Evolutionary conservation across 2,888 invertebrate genomes (phyloP).

Genomic region (Tetragonula carbonaria): DNA sequence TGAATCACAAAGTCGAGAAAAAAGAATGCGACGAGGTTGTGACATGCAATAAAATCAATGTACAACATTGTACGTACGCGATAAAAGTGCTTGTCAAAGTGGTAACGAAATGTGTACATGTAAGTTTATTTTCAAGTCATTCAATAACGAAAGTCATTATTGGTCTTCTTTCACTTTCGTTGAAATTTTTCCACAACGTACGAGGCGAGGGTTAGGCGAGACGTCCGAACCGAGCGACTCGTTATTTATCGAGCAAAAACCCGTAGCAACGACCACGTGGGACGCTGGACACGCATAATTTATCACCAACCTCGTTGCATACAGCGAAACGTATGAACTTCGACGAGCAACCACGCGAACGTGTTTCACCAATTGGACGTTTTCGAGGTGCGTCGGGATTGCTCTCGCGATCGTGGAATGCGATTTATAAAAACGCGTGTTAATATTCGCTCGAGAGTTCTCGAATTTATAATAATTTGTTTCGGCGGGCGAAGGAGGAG

Average conservation of each 20-base stretch:
- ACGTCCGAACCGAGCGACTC: slow-evolving; percentile 53
- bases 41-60: too few species aligned
- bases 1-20: too few species aligned
- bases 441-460: background rate
- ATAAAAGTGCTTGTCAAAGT: too few species aligned
- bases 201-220: slow-evolving; percentile 8
- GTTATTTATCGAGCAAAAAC: slow-evolving; percentile 74
- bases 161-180: slow-evolving; percentile 13
- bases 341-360: slow-evolving; percentile 23
- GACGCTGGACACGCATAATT: slow-evolving; percentile 76
- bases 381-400: background rate
- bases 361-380: background rate
- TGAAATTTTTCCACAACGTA: slow-evolving; percentile 24
- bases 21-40: too few species aligned
- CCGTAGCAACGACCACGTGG: slow-evolving; percentile 72
- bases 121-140: slow-evolving; percentile 5
- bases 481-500: background rate
- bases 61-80: too few species aligned
- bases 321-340: slow-evolving; percentile 55
- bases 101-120: too few species aligned
- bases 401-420: background rate
- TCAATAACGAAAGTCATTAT: slow-evolving; percentile 31
- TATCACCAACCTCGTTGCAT: slow-evolving; percentile 72
- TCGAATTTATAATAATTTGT: slow-evolving; percentile 3
- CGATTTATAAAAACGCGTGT: background rate